Conservation (phyloP, 2,113 vertebrate species). For the Chaetodon auriga region DNA sequence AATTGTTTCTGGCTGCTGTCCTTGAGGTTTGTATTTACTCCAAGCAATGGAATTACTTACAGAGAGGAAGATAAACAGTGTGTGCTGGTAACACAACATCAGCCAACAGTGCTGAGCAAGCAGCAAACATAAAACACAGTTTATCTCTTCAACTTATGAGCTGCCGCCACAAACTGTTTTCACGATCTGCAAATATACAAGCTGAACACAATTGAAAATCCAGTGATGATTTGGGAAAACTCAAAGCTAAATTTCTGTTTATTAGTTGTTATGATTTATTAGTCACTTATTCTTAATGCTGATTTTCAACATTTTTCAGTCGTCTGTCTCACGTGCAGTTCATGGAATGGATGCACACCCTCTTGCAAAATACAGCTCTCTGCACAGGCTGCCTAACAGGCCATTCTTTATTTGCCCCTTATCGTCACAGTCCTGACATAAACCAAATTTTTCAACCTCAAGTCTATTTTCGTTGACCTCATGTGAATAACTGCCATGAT, state of each 20-base stretch:
- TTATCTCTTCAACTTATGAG: conserved; percentile 8
- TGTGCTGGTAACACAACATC: neutral
- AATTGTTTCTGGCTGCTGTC: neutral
- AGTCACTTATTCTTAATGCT: neutral
- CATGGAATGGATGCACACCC: too few relatives aligned
- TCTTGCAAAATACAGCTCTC: too few relatives aligned
- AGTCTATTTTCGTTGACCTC: too few relatives aligned
- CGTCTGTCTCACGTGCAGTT: neutral
- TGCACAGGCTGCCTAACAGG: too few relatives aligned
- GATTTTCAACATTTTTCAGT: neutral
- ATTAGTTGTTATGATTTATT: too few relatives aligned
- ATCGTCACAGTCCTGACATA: too few relatives aligned
- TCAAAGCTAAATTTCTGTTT: too few relatives aligned
- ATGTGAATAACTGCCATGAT: too few relatives aligned
- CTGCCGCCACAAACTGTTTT: neutral
- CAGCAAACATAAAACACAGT: conserved; percentile 1
- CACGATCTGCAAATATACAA: neutral
- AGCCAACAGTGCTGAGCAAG: neutral
- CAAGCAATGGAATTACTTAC: neutral
- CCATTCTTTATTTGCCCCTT: too few relatives aligned
- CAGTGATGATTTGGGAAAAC: neutral
- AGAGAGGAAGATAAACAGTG: conserved; percentile 9
- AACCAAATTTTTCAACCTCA: too few relatives aligned
- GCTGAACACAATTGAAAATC: neutral
- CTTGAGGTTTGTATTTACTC: neutral